A percentile compares a stretch with the other conserved stretches of the same genome.
phyloP scores from a whole-genome alignment of 2,888 invertebrate genomes.

The Zygogramma bicolorata region DNA sequence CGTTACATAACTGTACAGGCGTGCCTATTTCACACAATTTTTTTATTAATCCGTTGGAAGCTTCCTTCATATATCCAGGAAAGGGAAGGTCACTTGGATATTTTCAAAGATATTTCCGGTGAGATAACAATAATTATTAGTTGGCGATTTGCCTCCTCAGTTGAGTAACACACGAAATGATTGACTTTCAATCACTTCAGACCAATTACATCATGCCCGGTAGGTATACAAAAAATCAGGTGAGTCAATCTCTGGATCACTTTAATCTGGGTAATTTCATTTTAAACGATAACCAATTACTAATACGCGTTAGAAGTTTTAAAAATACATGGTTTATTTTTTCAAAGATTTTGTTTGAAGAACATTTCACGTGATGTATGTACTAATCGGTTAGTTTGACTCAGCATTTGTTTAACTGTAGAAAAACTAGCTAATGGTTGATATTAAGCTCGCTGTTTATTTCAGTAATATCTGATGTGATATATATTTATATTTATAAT shows the following conservation, averaged over 20 bases:
- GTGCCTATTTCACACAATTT: neutral
- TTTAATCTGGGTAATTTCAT: neutral
- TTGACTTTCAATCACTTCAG: neutral
- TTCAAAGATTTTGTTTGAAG: neutral
- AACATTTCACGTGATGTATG: neutral
- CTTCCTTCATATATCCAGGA: neutral
- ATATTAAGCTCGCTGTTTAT: neutral
- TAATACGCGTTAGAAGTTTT: neutral
- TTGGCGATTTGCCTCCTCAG: too few species aligned
- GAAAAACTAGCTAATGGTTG: neutral
- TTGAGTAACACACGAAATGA: neutral
- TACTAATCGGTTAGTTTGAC: neutral
- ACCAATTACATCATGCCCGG: neutral
- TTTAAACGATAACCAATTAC: neutral
- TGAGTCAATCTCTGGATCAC: neutral
- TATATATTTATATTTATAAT: neutral
- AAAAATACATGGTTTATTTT: conserved; percentile 2
- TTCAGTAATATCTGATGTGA: neutral
- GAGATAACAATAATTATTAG: too few species aligned
- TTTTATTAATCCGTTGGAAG: neutral
- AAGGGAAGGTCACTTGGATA: neutral
- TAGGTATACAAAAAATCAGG: neutral
- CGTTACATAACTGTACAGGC: neutral
- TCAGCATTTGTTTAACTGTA: neutral
- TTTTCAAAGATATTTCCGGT: neutral